Percentiles rank a stretch among this genome's conserved stretches.
Evolutionary conservation across 2,797 vertebrate species (phyloP).

Genomic region (Ceryle rudis): DNA sequence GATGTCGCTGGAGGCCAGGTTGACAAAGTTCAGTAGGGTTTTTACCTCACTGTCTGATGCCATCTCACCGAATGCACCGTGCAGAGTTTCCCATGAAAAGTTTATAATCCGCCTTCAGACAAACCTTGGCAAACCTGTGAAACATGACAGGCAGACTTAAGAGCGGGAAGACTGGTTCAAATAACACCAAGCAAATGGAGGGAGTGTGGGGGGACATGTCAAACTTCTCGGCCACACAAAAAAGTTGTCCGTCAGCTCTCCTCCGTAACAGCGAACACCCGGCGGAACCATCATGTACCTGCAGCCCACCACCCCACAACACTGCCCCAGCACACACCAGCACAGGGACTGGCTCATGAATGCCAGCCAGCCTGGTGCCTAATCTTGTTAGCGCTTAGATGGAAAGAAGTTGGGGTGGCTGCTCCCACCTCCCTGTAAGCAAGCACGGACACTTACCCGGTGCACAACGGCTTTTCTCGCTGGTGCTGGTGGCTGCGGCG

Average conservation of each 20-base stretch:
- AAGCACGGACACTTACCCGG: conserved; percentile 33
- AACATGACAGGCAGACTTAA: background rate
- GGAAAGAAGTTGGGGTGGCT: conserved; percentile 41
- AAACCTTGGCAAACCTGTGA: conserved; percentile 40
- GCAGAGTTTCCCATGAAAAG: conserved; percentile 75
- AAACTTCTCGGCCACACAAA: background rate
- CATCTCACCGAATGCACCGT: conserved; percentile 77
- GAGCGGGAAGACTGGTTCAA: background rate
- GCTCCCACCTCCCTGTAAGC: conserved; percentile 61
- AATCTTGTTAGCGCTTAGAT: conserved; percentile 55
- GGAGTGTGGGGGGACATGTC: background rate
- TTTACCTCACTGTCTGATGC: conserved; percentile 98
- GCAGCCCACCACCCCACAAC: background rate
- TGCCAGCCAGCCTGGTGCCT: background rate
- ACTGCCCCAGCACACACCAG: background rate
- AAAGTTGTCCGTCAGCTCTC: background rate
- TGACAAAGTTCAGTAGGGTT: conserved; percentile 96
- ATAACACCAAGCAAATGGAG: background rate
- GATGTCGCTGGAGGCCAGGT: conserved; percentile 98
- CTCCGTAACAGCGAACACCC: fast-evolving
- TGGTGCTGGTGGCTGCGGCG: conserved; percentile 37
- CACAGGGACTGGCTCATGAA: background rate
- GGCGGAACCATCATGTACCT: fast-evolving
- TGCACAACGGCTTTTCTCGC: background rate
- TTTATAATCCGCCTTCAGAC: background rate